Base-by-base conservation (phyloP, 2,888 invertebrate genomes). In the Gerosis bhagava region DNA sequence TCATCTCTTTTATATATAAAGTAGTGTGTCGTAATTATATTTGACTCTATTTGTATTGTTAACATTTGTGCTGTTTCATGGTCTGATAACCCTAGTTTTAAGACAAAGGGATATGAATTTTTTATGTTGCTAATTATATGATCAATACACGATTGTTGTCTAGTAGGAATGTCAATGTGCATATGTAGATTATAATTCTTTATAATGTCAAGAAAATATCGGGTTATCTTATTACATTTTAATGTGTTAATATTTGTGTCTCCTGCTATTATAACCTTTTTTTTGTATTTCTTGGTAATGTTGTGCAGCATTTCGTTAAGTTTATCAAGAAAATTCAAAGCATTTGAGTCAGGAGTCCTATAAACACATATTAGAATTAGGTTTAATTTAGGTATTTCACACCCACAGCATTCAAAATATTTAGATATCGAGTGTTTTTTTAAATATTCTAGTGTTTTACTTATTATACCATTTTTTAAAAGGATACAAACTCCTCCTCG, bases 401-500 rank as follows among this genome's bases (percentile, higher is more conserved):
- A 10, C n/a, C 41, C 41, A 11, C 41, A 41, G 4, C 41, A 41
- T 41, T 41, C 41, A 24, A 41, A 41, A 7, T n/a, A 4, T 22
- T 29, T 22, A 15, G 16, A 10, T 8, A 19, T 12, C 1, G 41
- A 3, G 3, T 24, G 10, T 13, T 36, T 22, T n/a, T 4, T 36
- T 11, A 16, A 15, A 15, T 5, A 13, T 2, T 15, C 10, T 3
- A 31, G 6, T 11, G 31, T 24, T 8, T 31, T 5, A 10, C 5
- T 6, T 16, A 7, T 31, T 6, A 50, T 6, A 15, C 24, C 25
- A 7, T 40, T 35, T 44, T 36, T 47, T 3, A 41, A 17, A 13
- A 53, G 7, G 3, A 53, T 50, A 22, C 52, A 50, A 2, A 45
- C 37, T 5, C 55, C 55, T 1, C 52, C 52, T 15, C 52, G 43